A percentile compares a stretch with the other conserved stretches of the same genome.
Conservation (phyloP, 2,113 vertebrate species). For the Thinocorus orbignyianus region DNA sequence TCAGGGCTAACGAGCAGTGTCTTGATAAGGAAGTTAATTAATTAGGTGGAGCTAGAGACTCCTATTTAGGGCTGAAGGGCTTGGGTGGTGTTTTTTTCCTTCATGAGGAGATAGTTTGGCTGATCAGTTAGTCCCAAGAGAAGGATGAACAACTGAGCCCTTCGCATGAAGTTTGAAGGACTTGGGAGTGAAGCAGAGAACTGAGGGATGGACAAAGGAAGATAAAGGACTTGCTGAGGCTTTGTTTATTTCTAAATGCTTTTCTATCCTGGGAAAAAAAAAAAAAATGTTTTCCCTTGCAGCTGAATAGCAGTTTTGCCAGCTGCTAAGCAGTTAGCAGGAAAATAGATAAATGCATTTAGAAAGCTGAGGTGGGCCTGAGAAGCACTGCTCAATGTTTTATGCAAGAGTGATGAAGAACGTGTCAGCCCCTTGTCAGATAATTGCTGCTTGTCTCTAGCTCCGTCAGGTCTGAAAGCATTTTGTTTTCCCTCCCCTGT, state of each 20-base stretch:
- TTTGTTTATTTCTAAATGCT: not conserved
- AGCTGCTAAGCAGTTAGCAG: not conserved
- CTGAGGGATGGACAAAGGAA: not conserved
- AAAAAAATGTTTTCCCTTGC: not conserved
- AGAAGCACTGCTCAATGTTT: slow-evolving; percentile 20
- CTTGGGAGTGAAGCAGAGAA: not conserved
- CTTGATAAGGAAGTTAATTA: not conserved
- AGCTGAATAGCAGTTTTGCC: not conserved
- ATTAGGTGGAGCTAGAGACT: not conserved
- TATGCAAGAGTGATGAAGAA: slow-evolving; percentile 27
- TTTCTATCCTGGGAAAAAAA: not conserved
- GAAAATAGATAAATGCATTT: not conserved
- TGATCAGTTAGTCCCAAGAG: not conserved
- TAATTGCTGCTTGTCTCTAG: slow-evolving; percentile 46
- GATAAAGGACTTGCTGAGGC: not conserved
- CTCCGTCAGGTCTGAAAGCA: slow-evolving; percentile 33
- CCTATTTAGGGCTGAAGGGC: not conserved
- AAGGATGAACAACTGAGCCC: fast-evolving
- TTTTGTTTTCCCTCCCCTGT: not conserved
- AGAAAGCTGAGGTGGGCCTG: not conserved
- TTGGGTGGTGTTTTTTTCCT: fast-evolving
- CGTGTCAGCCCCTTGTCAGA: not conserved
- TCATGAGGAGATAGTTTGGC: not conserved
- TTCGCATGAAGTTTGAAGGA: fast-evolving
- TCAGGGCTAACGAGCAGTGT: not conserved